Conservation (phyloP, 2,113 vertebrate genomes). For the Deroptyus accipitrinus region DNA sequence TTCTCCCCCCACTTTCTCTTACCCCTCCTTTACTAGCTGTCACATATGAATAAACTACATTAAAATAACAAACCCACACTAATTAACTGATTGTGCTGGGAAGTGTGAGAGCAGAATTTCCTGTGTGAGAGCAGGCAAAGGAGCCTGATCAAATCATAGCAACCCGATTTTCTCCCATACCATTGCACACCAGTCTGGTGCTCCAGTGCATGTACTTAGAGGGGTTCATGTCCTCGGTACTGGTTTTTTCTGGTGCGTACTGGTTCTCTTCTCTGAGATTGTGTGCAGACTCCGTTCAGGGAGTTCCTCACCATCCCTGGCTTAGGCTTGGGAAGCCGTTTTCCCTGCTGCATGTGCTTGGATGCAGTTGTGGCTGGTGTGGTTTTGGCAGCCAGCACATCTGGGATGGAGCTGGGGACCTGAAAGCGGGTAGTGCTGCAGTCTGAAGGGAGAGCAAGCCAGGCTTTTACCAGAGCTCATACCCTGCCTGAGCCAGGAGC, state of each 20-base stretch:
- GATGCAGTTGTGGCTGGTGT: neutral
- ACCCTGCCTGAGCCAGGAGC: neutral
- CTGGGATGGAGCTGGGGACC: neutral
- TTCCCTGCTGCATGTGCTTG: neutral
- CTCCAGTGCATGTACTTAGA: neutral
- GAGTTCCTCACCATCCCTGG: neutral
- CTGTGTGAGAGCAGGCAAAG: neutral
- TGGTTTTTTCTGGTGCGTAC: neutral
- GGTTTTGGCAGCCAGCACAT: neutral
- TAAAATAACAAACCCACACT: constrained; percentile 69
- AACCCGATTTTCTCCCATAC: neutral
- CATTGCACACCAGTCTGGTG: neutral
- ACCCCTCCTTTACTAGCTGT: constrained; percentile 55
- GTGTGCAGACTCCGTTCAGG: neutral
- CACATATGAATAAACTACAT: constrained; percentile 68
- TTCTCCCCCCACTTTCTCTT: constrained; percentile 26
- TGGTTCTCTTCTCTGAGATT: neutral
- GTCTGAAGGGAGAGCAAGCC: neutral
- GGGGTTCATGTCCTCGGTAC: neutral
- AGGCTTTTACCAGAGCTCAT: neutral
- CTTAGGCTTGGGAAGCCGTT: neutral
- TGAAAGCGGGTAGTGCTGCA: neutral
- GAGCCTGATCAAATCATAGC: constrained; percentile 6
- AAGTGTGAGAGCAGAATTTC: constrained; percentile 62
- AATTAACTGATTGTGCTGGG: constrained; percentile 71